Evolutionary conservation across 2,113 vertebrate species (phyloP), one percentile per base, ranked within the genome.

Genomic region (Hyaena hyaena): DNA sequence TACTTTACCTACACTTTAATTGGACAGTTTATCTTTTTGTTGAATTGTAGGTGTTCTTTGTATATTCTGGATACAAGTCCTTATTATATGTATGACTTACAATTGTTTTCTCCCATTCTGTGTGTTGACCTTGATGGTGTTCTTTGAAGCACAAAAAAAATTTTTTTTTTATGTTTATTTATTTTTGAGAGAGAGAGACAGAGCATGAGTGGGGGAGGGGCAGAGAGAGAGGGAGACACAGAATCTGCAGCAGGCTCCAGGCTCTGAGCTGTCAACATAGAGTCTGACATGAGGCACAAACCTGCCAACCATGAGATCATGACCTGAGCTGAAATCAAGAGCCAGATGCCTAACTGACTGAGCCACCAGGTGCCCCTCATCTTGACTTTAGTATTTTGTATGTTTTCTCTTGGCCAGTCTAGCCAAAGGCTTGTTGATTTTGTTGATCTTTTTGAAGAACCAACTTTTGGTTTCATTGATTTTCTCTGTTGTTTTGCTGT

Each of bases 391-490:
- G 35, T 66, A 73, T 88, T 92, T 88, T 94, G 14, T 82, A 35
- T n/a, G 24, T 88, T 95, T 80, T 92, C 65, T 71, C 73, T 95
- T 80, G 71, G 65, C 55, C 35, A 28, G 33, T n/a, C 53, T 45
- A 65, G 83, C 65, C n/a, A 65, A 58, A 58, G 43, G 9, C 66
- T 81, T n/a, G 24, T 73, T 39, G 66, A 21, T 86, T 93, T 90
- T 84, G 50, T 83, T 76, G 26, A 68, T 69, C 21, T 69, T 89
- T 84, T 53, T n/a, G 16, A 79, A 90, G 50, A 77, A 65, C 33
- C 71, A 85, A 21, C 39, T 86, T 94, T 94, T 81, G 92, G 21
- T 65, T 80, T 90, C 14, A 79, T 45, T 95, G 86, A 83, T 86
- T 89, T 93, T 88, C 35, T 31, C 77, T 73, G 2, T 53, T 85